phyloP scores from a whole-genome alignment of 2,888 invertebrate species.

The Aproaerema taeniolella region DNA sequence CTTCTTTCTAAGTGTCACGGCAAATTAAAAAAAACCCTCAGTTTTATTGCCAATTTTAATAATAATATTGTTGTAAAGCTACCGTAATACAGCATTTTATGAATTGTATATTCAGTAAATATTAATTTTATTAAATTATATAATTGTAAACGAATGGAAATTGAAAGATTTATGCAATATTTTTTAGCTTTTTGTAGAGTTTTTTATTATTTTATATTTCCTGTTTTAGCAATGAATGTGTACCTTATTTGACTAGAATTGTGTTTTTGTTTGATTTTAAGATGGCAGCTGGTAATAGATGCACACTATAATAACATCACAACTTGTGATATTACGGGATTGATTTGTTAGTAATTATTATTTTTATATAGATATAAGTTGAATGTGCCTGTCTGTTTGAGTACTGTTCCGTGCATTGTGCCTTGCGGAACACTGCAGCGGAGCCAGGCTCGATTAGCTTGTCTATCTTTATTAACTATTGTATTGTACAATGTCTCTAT shows the following conservation, averaged over 20 bases:
- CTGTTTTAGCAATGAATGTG: conserved; percentile 33
- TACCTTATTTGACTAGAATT: conserved; percentile 23
- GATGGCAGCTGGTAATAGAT: conserved; percentile 42
- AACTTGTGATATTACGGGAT: conserved; percentile 57
- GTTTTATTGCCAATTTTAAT: conserved; percentile 36
- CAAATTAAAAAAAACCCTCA: conserved; percentile 22
- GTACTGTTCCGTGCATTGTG: conserved; percentile 16
- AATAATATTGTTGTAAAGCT: conserved; percentile 23
- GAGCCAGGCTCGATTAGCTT: conserved; percentile 25
- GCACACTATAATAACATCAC: conserved; percentile 52
- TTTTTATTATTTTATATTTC: conserved; percentile 37
- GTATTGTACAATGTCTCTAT: conserved; percentile 67
- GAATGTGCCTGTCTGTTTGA: conserved; percentile 54
- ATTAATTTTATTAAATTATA: conserved; percentile 55
- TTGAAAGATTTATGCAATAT: conserved; percentile 58
- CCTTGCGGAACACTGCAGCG: conserved; percentile 34
- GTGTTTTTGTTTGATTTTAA: conserved; percentile 13
- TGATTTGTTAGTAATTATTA: conserved; percentile 49
- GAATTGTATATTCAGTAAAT: conserved; percentile 65
- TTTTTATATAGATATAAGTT: conserved; percentile 45
- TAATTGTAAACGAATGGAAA: conserved; percentile 35
- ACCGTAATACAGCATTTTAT: conserved; percentile 33
- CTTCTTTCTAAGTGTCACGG: conserved; percentile 32
- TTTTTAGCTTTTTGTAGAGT: conserved; percentile 41
- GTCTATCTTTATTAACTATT: conserved; percentile 48